Evolutionary conservation across 1,140 invertebrate species (phyloP).

Genomic region (Pseudoatta argentina): DNA sequence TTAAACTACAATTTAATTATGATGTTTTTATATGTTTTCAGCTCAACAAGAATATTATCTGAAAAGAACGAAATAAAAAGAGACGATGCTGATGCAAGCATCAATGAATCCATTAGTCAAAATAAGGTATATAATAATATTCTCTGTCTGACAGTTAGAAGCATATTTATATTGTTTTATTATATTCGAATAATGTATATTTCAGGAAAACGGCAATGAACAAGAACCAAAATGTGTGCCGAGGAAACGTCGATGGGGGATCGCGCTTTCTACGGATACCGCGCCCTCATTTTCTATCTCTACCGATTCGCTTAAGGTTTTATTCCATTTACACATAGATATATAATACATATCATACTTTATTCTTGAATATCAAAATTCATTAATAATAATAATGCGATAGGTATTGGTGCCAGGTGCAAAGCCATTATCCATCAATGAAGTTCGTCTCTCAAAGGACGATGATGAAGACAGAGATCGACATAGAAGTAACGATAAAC

Average conservation of each 20-base stretch:
- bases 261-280: constrained; percentile 79
- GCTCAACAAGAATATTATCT: constrained; percentile 71
- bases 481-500: constrained; percentile 78
- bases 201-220: constrained; percentile 81
- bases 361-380: constrained; percentile 15
- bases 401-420: constrained; percentile 87
- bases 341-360: neutral
- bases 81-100: constrained; percentile 67
- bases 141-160: neutral
- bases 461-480: constrained; percentile 83
- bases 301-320: constrained; percentile 86
- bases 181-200: constrained; percentile 40
- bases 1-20: neutral
- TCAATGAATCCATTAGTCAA: constrained; percentile 71
- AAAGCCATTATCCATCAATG: constrained; percentile 86
- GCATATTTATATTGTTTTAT: neutral
- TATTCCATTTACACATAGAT: constrained; percentile 2
- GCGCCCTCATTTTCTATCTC: constrained; percentile 85
- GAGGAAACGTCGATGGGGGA: constrained; percentile 85
- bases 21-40: constrained; percentile 54
- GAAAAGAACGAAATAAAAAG: constrained; percentile 76
- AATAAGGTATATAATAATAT: constrained; percentile 72
- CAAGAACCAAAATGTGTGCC: constrained; percentile 81
- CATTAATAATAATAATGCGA: constrained; percentile 5
- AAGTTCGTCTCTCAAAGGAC: constrained; percentile 85